Percentiles rank a stretch among this genome's conserved stretches.
phyloP scores from a whole-genome alignment of 2,797 vertebrate genomes.

The Sciurus vulgaris region DNA sequence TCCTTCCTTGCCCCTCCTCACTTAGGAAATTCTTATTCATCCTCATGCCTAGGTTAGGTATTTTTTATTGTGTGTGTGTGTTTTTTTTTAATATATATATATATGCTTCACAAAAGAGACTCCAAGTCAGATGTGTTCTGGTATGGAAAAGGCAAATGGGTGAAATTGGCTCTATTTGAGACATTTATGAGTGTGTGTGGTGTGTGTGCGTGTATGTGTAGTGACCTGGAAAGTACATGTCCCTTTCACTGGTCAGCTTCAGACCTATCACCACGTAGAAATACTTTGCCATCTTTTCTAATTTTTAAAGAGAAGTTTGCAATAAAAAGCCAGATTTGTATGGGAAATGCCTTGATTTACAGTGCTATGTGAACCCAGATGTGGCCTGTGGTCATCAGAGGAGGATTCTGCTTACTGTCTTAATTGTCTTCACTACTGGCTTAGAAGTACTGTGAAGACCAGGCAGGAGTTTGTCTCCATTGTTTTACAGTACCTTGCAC shows the following conservation, averaged over 20 bases:
- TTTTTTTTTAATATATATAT: neutral
- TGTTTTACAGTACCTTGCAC: neutral
- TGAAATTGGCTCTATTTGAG: neutral
- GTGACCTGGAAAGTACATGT: neutral
- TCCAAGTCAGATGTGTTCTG: neutral
- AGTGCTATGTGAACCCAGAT: neutral
- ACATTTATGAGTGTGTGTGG: neutral
- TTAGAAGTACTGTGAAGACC: neutral
- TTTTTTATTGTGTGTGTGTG: no score
- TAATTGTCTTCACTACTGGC: neutral
- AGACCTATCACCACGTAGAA: neutral
- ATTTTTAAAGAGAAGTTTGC: conserved; percentile 23
- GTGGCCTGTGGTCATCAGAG: neutral
- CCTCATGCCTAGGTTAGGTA: neutral
- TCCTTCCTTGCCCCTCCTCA: neutral
- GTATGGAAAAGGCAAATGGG: neutral
- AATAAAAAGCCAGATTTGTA: neutral
- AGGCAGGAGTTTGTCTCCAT: neutral
- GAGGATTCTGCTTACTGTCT: neutral
- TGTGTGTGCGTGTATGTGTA: neutral
- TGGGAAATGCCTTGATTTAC: neutral
- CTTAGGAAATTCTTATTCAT: neutral
- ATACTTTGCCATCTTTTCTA: conserved; percentile 8
- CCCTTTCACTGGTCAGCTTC: neutral
- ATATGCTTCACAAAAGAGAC: neutral